Conservation (phyloP, 2,797 vertebrate species). For the Sebastes glaucus region DNA sequence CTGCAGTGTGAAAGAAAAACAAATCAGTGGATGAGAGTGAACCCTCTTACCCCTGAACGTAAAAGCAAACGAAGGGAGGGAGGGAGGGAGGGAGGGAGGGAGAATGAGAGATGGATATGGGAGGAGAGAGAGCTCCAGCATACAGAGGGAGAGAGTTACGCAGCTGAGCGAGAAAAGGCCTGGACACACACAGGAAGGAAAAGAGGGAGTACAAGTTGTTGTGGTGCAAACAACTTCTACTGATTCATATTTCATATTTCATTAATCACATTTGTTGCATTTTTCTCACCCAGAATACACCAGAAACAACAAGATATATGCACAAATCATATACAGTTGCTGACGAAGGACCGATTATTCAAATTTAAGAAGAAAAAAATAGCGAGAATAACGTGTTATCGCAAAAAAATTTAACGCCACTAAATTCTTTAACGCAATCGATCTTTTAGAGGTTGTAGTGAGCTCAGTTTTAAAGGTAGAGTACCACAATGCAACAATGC, state of each 20-base stretch:
- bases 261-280: neutral
- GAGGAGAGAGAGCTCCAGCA: neutral
- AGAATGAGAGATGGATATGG: slow-evolving; percentile 1
- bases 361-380: neutral
- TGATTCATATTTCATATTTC: neutral
- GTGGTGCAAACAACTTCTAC: neutral
- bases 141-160: neutral
- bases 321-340: neutral
- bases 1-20: slow-evolving; percentile 73
- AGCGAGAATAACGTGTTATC: no score
- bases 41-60: slow-evolving; percentile 68
- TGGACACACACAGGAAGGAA: neutral
- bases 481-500: neutral
- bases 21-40: slow-evolving; percentile 71
- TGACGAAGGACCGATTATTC: neutral
- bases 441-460: no score
- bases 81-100: slow-evolving; percentile 4
- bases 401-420: no score
- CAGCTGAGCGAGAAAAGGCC: neutral
- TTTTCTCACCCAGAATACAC: neutral
- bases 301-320: neutral
- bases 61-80: slow-evolving; percentile 22
- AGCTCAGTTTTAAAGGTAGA: no score
- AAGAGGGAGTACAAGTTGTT: neutral
- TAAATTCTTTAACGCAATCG: no score